Evolutionary conservation across 92 coral and sea anemone genomes (phyloP).

Genomic region (Ricordea florida): DNA sequence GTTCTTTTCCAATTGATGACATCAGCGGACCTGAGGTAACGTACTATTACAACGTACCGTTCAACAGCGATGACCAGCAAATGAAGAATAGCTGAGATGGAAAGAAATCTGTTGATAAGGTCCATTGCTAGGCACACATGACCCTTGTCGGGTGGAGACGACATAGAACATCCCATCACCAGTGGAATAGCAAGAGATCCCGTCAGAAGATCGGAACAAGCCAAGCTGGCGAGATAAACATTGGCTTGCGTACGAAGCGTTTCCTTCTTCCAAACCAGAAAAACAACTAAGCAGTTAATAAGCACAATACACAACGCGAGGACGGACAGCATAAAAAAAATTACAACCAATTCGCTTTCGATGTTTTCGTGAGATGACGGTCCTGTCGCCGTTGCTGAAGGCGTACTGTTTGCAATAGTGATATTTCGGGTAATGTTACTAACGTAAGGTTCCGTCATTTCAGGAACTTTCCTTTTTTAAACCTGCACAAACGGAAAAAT

Average conservation of each 20-base stretch:
- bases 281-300: slow-evolving; percentile 58
- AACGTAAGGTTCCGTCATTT: no score
- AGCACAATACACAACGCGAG: slow-evolving; percentile 32
- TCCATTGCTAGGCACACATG: slow-evolving; percentile 48
- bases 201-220: slow-evolving; percentile 63
- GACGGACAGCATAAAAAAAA: slow-evolving; percentile 13
- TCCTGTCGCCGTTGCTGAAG: not conserved
- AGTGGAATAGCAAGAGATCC: slow-evolving; percentile 60
- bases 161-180: slow-evolving; percentile 18
- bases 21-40: not conserved
- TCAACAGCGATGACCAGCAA: slow-evolving; percentile 62
- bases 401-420: not conserved
- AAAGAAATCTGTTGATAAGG: slow-evolving; percentile 40
- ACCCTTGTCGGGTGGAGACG: not conserved
- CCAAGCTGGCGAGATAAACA: slow-evolving; percentile 54
- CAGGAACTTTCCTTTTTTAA: no score
- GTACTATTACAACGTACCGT: slow-evolving; percentile 56
- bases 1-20: slow-evolving; percentile 12
- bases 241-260: slow-evolving; percentile 62
- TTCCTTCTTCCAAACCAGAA: slow-evolving; percentile 42
- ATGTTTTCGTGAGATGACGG: not conserved
- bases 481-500: no score
- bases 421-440: no score
- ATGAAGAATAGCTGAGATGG: slow-evolving; percentile 70
- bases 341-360: not conserved